Evolutionary conservation across 2,888 invertebrate genomes (phyloP), one percentile per base, ranked within the genome.

Genomic region (Serrognathus titanus): DNA sequence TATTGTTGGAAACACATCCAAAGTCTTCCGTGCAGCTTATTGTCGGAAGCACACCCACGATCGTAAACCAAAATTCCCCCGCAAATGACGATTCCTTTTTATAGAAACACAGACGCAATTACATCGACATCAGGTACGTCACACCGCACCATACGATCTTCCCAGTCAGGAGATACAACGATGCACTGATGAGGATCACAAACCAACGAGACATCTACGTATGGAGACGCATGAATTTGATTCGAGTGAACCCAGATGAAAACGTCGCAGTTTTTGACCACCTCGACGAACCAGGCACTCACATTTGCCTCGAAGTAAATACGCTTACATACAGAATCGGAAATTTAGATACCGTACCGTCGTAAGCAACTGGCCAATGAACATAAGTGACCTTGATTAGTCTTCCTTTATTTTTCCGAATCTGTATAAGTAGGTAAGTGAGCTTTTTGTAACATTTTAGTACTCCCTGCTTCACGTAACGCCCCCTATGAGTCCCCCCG

Each of bases 401-500:
- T n/a, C 10, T 10, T 39, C 2, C 5, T 16, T n/a, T 11, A 12
- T 12, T 31, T 36, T 31, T 46, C 47, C 1, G 10, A 47, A 10
- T 20, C 8, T 8, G 10, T 35, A 37, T n/a, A n/a, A n/a, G n/a
- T n/a, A n/a, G n/a, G n/a, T n/a, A n/a, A n/a, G n/a, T n/a, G n/a
- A n/a, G n/a, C n/a, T n/a, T n/a, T n/a, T n/a, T n/a, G n/a, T n/a
- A n/a, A n/a, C n/a, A n/a, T 51, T 55, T 6, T 24, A 57, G 47
- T 57, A 57, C 36, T 12, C 31, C 6, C 39, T 57, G 37, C 16
- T 57, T 12, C 57, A 57, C 24, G 57, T 53, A 20, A 57, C 51
- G 5, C 53, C 57, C 3, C 57, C 57, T 10, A 53, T 51, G 53
- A 38, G 35, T 10, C 11, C 47, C 9, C 47, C 53, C 1, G 13